phyloP scores from a whole-genome alignment of 1,140 invertebrate genomes.

The Artemia franciscana region DNA sequence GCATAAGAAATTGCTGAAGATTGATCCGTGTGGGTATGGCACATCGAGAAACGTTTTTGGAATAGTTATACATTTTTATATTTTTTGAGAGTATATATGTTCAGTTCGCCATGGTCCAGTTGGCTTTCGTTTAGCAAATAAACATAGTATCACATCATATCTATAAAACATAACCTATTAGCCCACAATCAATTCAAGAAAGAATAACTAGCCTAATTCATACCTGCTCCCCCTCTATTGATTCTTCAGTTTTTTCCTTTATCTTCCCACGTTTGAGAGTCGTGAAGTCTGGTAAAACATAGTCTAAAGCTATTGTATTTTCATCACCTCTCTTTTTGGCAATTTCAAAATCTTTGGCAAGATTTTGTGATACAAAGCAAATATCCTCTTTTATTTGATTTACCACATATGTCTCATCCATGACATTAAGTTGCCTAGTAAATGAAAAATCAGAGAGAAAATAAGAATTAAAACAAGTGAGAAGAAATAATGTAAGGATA shows the following conservation, averaged over 20 bases:
- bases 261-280: conserved; percentile 57
- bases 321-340: conserved; percentile 34
- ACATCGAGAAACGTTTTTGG: too few relatives aligned
- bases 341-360: conserved; percentile 56
- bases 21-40: too few relatives aligned
- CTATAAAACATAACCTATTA: too few relatives aligned
- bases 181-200: too few relatives aligned
- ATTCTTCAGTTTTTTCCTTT: conserved; percentile 28
- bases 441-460: conserved; percentile 2
- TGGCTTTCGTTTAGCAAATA: too few relatives aligned
- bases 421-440: conserved; percentile 71
- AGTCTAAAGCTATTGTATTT: conserved; percentile 56
- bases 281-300: conserved; percentile 86
- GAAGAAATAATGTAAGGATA: too few relatives aligned
- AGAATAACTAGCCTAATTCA: too few relatives aligned
- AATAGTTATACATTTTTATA: too few relatives aligned
- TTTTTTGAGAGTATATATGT: too few relatives aligned
- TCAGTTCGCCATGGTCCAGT: too few relatives aligned
- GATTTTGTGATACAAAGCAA: conserved; percentile 76
- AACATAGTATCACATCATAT: too few relatives aligned
- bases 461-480: background rate
- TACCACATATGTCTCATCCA: conserved; percentile 97
- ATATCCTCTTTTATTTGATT: conserved; percentile 97
- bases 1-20: too few relatives aligned
- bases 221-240: conserved; percentile 34